These are phyloP conservation scores for Diploptera punctata DNA, from an alignment of 2,888 invertebrate genomes.

Conservation along the genomic window DNA sequence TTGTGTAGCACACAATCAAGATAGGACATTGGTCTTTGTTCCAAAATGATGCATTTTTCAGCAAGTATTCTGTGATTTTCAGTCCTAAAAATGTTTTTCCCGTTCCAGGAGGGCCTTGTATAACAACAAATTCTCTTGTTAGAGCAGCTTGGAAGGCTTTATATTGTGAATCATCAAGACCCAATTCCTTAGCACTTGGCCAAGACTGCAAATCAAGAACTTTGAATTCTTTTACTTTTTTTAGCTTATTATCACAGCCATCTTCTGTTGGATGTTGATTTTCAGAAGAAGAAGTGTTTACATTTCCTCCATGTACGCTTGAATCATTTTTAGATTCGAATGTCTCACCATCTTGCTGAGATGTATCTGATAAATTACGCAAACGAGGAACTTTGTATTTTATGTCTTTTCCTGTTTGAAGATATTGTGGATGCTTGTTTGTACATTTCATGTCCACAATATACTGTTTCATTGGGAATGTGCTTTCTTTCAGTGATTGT, in stretches of 20 bases:
- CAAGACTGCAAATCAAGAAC: conserved; percentile 50
- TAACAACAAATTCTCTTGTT: conserved; percentile 73
- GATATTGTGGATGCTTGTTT: conserved; percentile 19
- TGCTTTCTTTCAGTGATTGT: conserved; percentile 60
- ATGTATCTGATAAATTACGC: too few relatives aligned
- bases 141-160: conserved; percentile 71
- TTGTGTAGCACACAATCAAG: conserved; percentile 81
- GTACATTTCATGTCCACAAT: conserved; percentile 61
- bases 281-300: too few relatives aligned
- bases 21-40: conserved; percentile 65
- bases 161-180: conserved; percentile 71
- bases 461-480: conserved; percentile 72
- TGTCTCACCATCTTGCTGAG: neutral
- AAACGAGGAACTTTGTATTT: too few relatives aligned
- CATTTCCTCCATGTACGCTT: too few relatives aligned
- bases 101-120: conserved; percentile 90
- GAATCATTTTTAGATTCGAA: conserved; percentile 13
- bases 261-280: too few relatives aligned
- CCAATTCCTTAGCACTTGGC: conserved; percentile 58
- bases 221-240: too few relatives aligned
- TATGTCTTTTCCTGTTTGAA: too few relatives aligned
- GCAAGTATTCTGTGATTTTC: conserved; percentile 65
- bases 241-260: too few relatives aligned
- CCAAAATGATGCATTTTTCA: conserved; percentile 31
- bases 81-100: conserved; percentile 85